Base-by-base conservation (phyloP, 2,113 vertebrate genomes). In the Caranx melampygus region DNA sequence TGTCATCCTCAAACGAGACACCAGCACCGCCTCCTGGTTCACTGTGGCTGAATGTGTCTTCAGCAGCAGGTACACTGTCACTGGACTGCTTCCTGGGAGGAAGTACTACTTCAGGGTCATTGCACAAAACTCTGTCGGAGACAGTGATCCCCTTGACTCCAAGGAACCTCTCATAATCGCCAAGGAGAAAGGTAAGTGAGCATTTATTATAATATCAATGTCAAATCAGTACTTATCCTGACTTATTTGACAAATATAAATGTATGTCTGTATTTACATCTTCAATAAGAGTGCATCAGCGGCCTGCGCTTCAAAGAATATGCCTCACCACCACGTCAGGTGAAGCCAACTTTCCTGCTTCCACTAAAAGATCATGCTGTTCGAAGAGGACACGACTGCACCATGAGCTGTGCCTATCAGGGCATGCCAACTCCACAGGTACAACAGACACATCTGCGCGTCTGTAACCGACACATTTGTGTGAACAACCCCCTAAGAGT, bases 41-140 rank as follows among this genome's bases (percentile, higher is more conserved):
- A 84, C 88, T 9, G 83, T 86, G 0, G 62, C 90, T 0, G 83
- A 95, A 52, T 37, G 64, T 0, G 86, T 95, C 71, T 92, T 87
- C 88, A 94, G 89, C 86, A 92, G 75, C 88, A 94, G 91, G 88
- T 94, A 62, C 71, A 87, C 79, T 0, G 90, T 94, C 81, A 93
- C 91, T 0, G 90, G 83, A 57, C 85, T 93, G 34, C 80, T 95
- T 21, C 94, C 90, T 0, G 91, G 92, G 42, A 90, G 87, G 65
- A 96, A 95, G 83, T 92, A 89, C 78, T 95, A 82, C 79, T 95
- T 95, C 92, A 85, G 93, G 78, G 91, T 95, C 42, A 79, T 83
- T 26, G 90, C 90, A 12, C 92, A 79, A 59, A 95, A 83, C 66
- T 83, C 91, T 35, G 84, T 89, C 0, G 90, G 92, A 54, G 89